Base-by-base conservation (phyloP, 2,888 invertebrate species). In the Pachliopta kotzebuea region DNA sequence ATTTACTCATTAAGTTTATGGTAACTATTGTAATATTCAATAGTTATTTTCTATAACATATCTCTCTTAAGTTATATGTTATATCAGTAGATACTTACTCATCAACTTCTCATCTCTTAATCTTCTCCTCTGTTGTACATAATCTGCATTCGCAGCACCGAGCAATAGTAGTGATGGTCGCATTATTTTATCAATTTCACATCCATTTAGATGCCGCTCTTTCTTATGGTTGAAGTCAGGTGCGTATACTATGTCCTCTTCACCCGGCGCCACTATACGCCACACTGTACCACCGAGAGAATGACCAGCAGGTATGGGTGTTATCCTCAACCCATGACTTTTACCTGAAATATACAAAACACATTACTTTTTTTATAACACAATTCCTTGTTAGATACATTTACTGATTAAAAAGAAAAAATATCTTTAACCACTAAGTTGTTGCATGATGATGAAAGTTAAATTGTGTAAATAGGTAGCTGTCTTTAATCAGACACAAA, bases 201-300 rank as follows among this genome's bases (percentile, higher is more conserved):
- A 99, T 0, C 99, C 98, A 79, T 99, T 99, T 50, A 99, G 93
- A 93, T 99, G 99, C 52, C 99, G 91, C 80, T 99, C 99, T 82
- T 99, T 99, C 80, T 99, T 99, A 85, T 99, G 99, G 87, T 99
- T 99, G 80, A 98, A 99, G 82, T 99, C 99, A 0, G 98, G 96
- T 0, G 99, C 99, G 85, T 99, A 99, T 1, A 99, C 95, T 70
- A 99, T 98, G 78, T 99, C 99, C 85, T 99, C 99, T 81, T 99
- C 99, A 0, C 98, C 99, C 37, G 98, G 97, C 79, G 99, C 99
- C 37, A 98, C 96, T 24, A 99, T 99, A 77, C 98, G 97, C 99
- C 99, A 99, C 59, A 99, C 97, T 0, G 99, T 98, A 20, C 99
- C 99, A 2, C 99, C 99, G 56, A 99, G 96, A 94, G 99, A 98